Base-by-base conservation (phyloP, 2,797 vertebrate genomes). In the Lepus oiostolus region DNA sequence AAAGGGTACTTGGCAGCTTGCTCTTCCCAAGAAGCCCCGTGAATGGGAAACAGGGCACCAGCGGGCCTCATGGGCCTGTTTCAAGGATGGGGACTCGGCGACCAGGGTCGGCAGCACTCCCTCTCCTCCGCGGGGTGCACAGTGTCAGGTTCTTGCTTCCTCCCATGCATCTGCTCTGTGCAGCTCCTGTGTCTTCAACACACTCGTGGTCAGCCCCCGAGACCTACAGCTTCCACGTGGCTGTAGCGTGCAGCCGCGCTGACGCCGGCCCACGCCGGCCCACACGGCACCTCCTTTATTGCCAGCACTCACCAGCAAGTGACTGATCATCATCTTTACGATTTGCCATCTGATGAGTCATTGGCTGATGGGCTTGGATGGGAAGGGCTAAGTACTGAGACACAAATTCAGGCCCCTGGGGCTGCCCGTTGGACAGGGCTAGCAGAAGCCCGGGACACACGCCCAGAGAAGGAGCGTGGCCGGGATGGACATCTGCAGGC, bases 141-240 rank as follows among this genome's bases (percentile, higher is more conserved):
- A 0, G 90, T n/a, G 52, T 74, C 75, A 68, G 13, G 30, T 30
- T 54, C 28, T 30, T 42, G 63, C 42, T 76, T 84, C 83, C 30
- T 28, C 30, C 82, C 30, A 3, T 10, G 19, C 9, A 2, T 0
- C 50, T 14, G 32, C 24, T 75, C 35, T 2, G 3, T 6, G 52
- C 30, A 12, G 42, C 62, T 24, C 52, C 58, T 17, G 10, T 7
- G 9, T 24, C 65, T 19, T n/a, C 35, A 4, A 5, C n/a, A 17
- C 26, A 32, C 11, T 10, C n/a, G 4, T 6, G 1, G 21, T 84
- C 84, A 54, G 42, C 14, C 60, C 54, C 81, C 32, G 5, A 24
- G 76, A 60, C 42, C 11, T 2, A 1, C 1, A 5, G 4, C 71
- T 63, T 38, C 30, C 32, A 12, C 13, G 0, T 8, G 5, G 17